Conservation (phyloP, 2,113 vertebrate genomes). For the Dinomys branickii region DNA sequence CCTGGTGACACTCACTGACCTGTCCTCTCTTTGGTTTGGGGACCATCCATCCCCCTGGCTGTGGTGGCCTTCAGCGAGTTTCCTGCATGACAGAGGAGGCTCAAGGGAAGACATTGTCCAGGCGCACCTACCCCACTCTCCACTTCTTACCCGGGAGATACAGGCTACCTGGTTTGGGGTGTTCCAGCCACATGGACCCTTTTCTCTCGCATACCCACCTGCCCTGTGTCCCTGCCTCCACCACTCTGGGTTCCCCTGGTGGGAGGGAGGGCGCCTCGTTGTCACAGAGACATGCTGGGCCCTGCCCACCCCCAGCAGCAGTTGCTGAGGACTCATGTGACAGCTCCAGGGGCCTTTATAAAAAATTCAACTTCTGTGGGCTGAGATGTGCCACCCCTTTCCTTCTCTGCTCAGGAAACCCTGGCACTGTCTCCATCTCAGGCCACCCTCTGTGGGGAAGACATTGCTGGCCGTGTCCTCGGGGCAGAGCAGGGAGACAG, state of each 20-base stretch:
- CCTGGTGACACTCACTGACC: neutral
- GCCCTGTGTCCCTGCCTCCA: neutral
- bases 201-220: neutral
- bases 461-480: neutral
- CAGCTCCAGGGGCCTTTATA: neutral
- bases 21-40: conserved; percentile 51
- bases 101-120: neutral
- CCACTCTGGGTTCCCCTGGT: neutral
- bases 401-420: neutral
- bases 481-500: neutral
- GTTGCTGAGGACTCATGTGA: neutral
- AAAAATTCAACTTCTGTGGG: neutral
- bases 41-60: conserved; percentile 53
- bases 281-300: rapidly evolving
- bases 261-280: neutral
- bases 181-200: neutral
- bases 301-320: neutral
- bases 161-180: neutral
- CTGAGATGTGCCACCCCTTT: neutral
- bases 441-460: neutral
- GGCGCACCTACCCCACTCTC: neutral
- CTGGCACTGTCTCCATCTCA: neutral
- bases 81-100: conserved; percentile 82
- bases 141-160: neutral
- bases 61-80: conserved; percentile 63